phyloP scores from a whole-genome alignment of 2,888 invertebrate genomes.

The Tuta absoluta region DNA sequence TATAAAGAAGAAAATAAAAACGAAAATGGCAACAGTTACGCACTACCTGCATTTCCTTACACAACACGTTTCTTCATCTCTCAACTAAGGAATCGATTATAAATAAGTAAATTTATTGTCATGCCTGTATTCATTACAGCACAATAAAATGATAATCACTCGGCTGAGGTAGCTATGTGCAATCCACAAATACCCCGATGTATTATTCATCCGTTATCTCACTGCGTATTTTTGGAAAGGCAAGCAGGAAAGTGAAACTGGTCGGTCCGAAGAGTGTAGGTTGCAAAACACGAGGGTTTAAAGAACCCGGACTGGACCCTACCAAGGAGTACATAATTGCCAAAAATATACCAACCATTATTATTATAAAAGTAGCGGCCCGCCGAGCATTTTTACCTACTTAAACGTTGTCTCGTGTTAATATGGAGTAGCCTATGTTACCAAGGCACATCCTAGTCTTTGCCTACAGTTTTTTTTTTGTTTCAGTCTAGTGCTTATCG shows the following conservation, averaged over 20 bases:
- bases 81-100: not conserved
- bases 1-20: too few relatives aligned
- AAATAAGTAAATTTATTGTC: not conserved
- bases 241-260: constrained; percentile 76
- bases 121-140: not conserved
- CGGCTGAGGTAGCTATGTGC: not conserved
- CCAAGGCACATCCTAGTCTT: too few relatives aligned
- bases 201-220: constrained; percentile 69
- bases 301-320: constrained; percentile 46
- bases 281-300: constrained; percentile 61
- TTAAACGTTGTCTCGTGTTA: too few relatives aligned
- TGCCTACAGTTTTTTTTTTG: too few relatives aligned
- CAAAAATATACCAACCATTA: too few relatives aligned
- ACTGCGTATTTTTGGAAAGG: constrained; percentile 68
- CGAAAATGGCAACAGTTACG: not conserved
- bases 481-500: too few relatives aligned
- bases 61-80: not conserved
- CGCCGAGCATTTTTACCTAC: too few relatives aligned
- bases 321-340: too few relatives aligned
- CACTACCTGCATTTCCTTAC: not conserved
- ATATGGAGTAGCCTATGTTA: too few relatives aligned
- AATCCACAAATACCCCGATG: constrained; percentile 41
- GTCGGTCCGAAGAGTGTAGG: constrained; percentile 65
- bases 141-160: not conserved
- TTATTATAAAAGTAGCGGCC: too few relatives aligned